Conservation (phyloP, 2,888 invertebrate species). For the Chloroclystis v-ata region DNA sequence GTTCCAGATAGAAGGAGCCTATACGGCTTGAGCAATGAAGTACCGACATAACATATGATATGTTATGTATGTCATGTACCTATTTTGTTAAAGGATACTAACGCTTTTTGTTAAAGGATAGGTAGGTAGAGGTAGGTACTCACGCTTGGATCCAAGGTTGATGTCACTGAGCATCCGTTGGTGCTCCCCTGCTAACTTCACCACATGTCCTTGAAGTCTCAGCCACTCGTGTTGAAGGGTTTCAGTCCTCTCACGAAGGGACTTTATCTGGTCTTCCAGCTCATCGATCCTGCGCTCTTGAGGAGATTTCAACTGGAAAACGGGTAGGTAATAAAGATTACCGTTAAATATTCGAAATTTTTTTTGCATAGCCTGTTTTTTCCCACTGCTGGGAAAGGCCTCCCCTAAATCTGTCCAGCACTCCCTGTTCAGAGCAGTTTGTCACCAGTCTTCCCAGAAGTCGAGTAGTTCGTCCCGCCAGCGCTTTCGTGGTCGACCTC, state of each 20-base stretch:
- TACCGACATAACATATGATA: no score
- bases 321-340: background rate
- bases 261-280: slow-evolving; percentile 81
- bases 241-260: slow-evolving; percentile 80
- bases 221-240: slow-evolving; percentile 86
- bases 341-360: no score
- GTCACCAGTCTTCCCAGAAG: no score
- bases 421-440: no score
- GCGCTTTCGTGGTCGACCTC: no score
- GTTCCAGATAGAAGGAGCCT: no score
- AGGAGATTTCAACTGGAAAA: slow-evolving; percentile 63
- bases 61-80: no score
- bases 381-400: no score
- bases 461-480: no score
- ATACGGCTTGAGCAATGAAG: no score
- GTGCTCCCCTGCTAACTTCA: slow-evolving; percentile 82
- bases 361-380: background rate
- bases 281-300: slow-evolving; percentile 81
- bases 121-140: slow-evolving; percentile 20
- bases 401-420: no score
- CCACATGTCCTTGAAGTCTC: slow-evolving; percentile 84
- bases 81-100: no score
- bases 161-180: slow-evolving; percentile 82
- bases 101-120: background rate
- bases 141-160: slow-evolving; percentile 84